phyloP scores from a whole-genome alignment of 2,888 invertebrate species.

The Phlogophora meticulosa region DNA sequence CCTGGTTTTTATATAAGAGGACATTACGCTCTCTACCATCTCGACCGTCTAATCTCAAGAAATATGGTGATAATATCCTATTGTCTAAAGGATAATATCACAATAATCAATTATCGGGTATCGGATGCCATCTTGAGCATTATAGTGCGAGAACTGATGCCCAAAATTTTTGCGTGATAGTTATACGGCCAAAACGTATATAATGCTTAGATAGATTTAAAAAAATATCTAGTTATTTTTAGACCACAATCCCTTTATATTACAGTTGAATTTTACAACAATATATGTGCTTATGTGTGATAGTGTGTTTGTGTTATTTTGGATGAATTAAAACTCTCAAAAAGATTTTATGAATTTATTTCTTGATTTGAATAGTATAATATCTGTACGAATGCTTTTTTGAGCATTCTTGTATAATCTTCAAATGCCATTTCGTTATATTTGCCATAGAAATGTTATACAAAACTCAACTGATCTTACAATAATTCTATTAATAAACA shows the following conservation, averaged over 20 bases:
- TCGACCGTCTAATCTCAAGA: background rate
- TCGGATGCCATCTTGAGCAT: background rate
- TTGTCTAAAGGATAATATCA: no score
- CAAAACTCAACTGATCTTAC: constrained; percentile 87
- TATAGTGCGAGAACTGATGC: no score
- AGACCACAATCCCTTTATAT: no score
- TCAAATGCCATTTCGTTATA: constrained; percentile 85
- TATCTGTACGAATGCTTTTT: constrained; percentile 87
- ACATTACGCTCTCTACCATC: background rate
- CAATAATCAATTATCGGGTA: background rate
- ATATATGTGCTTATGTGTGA: background rate
- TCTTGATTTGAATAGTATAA: constrained; percentile 88
- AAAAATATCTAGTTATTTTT: no score
- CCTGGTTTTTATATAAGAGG: background rate
- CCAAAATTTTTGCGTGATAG: no score
- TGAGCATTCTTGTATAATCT: constrained; percentile 85
- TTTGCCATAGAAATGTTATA: constrained; percentile 88
- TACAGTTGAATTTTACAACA: no score
- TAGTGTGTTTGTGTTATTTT: background rate
- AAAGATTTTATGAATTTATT: constrained; percentile 85
- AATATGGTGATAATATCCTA: background rate
- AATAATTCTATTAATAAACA: constrained; percentile 78
- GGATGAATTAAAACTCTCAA: constrained; percentile 70
- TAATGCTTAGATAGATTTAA: no score
- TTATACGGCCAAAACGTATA: no score